These are phyloP conservation scores for Poeciliopsis retropinna DNA, from an alignment of 2,113 vertebrate species.

Conservation along the genomic window DNA sequence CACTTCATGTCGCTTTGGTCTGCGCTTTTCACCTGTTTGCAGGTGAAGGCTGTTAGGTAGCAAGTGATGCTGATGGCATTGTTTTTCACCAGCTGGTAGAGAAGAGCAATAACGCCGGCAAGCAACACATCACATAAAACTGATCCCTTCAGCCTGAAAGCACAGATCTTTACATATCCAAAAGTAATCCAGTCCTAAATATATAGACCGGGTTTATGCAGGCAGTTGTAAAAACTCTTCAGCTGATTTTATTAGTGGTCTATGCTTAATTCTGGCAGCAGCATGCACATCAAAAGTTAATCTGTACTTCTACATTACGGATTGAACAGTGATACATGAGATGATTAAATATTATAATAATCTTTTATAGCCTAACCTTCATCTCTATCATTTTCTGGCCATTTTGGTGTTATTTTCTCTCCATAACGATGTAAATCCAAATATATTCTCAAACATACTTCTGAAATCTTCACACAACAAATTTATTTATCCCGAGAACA, in stretches of 20 bases:
- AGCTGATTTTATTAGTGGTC: conserved; percentile 91
- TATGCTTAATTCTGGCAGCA: conserved; percentile 87
- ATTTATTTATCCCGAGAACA: not conserved
- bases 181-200: conserved; percentile 86
- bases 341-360: too few relatives aligned
- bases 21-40: conserved; percentile 58
- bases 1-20: conserved; percentile 51
- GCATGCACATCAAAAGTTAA: conserved; percentile 68
- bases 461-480: not conserved
- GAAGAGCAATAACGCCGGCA: conserved; percentile 47
- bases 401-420: too few relatives aligned
- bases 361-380: too few relatives aligned
- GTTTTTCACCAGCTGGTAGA: conserved; percentile 57
- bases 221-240: conserved; percentile 89
- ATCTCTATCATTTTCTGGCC: too few relatives aligned
- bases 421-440: too few relatives aligned
- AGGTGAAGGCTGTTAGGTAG: conserved; percentile 52
- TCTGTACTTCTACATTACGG: too few relatives aligned
- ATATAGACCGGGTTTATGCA: conserved; percentile 89
- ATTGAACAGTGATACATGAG: too few relatives aligned
- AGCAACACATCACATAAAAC: conserved; percentile 66
- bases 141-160: conserved; percentile 68
- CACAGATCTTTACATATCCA: conserved; percentile 90
- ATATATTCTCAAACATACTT: too few relatives aligned
- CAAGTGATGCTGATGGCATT: conserved; percentile 81